Evolutionary conservation across 2,888 invertebrate species (phyloP), one percentile per base, ranked within the genome.

Genomic region (Sepioteuthis lessoniana): DNA sequence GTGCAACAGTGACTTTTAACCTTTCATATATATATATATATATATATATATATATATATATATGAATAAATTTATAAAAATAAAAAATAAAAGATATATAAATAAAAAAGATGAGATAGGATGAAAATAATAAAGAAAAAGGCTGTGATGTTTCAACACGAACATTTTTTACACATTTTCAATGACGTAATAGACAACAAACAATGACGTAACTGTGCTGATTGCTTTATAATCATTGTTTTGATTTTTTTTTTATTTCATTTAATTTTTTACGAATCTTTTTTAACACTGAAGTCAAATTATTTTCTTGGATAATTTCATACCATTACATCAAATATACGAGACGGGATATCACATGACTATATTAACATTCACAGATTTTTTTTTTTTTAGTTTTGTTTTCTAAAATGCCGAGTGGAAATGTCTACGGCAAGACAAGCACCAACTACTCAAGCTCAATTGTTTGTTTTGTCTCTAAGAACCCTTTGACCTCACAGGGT

Each of bases 371-470:
- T 35, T 76, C n/a, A 76, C 35, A 35, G 76, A 76, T 0, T 76
- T n/a, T 42, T 42, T 42, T 3, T 42, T 42, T 42, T 3, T 42
- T 42, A 5, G 3, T 42, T 7, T 42, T 42, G 4, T 42, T 42
- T 4, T 35, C 76, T 76, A 76, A 76, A 76, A n/a, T 35, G 76
- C 76, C n/a, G n/a, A 76, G n/a, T n/a, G n/a, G n/a, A n/a, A 76
- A 76, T n/a, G 76, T 76, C 76, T 76, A 76, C n/a, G n/a, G 76
- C 76, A 13, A 76, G n/a, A 76, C 76, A 76, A n/a, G 76, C n/a
- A 76, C 16, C n/a, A 76, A 76, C 76, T 76, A 76, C 76, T 16
- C n/a, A 76, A n/a, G 76, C 19, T 35, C n/a, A 76, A n/a, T 76
- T 35, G 76, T n/a, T 76, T 76, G n/a, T n/a, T 76, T n/a, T 0